Conservation (phyloP, 2,113 vertebrate species). For the Rostratula benghalensis region DNA sequence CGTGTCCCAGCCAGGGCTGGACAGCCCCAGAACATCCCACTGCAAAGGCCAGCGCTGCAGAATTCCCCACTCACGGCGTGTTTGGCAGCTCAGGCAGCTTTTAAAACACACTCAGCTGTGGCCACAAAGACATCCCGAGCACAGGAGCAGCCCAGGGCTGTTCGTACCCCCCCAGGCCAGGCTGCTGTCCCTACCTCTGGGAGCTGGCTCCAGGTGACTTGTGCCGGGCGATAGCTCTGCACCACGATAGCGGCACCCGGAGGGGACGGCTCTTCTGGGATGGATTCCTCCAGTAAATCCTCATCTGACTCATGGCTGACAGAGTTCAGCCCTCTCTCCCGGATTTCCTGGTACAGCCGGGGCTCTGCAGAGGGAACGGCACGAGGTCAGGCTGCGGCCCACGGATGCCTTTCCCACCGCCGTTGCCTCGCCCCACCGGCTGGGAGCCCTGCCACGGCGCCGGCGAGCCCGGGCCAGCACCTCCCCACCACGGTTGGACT, state of each 20-base stretch:
- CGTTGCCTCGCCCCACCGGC: not conserved
- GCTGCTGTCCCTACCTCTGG: conserved; percentile 78
- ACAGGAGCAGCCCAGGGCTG: rapidly evolving
- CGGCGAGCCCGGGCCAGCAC: rapidly evolving
- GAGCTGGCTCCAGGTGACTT: conserved; percentile 94
- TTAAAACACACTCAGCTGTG: rapidly evolving
- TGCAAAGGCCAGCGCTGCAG: not conserved
- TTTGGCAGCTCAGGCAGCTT: not conserved
- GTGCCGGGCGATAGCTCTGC: conserved; percentile 83
- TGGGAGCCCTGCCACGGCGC: not conserved
- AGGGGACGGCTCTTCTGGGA: conserved; percentile 54
- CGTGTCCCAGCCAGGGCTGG: rapidly evolving
- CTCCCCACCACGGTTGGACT: not conserved
- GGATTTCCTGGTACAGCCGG: conserved; percentile 91
- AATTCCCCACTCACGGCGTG: not conserved
- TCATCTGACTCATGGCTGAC: conserved; percentile 81
- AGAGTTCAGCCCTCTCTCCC: conserved; percentile 89
- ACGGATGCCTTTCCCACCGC: not conserved
- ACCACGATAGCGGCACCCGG: conserved; percentile 83
- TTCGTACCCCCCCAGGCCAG: rapidly evolving
- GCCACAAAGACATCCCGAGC: not conserved
- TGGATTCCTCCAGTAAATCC: conserved; percentile 76
- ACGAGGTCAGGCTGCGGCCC: not conserved
- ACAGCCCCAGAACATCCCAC: not conserved
- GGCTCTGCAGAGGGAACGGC: conserved; percentile 74